phyloP scores from a whole-genome alignment of 2,797 vertebrate genomes.

The Chaunax sp. region DNA sequence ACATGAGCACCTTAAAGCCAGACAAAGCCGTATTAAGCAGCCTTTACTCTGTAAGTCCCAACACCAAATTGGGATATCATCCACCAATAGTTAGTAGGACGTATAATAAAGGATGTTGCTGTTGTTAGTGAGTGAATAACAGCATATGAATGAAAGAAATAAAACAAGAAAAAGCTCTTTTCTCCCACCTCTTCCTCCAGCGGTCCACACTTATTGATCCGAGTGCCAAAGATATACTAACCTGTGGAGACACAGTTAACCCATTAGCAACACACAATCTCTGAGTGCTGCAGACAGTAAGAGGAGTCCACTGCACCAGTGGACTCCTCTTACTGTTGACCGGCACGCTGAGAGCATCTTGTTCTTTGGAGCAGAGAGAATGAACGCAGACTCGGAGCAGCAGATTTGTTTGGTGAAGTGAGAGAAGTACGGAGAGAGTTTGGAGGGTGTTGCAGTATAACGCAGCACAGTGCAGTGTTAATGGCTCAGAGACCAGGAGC shows the following conservation, averaged over 20 bases:
- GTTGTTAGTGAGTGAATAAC: slow-evolving; percentile 25
- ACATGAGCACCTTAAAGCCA: slow-evolving; percentile 71
- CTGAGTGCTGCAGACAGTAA: slow-evolving; percentile 18
- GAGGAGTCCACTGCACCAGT: slow-evolving; percentile 39
- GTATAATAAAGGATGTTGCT: slow-evolving; percentile 12
- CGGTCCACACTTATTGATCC: slow-evolving; percentile 56
- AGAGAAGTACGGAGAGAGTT: slow-evolving; percentile 20
- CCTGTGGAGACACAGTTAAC: slow-evolving; percentile 51
- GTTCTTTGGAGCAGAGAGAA: slow-evolving; percentile 36
- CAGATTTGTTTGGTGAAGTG: slow-evolving; percentile 43
- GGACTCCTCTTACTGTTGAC: slow-evolving; percentile 7
- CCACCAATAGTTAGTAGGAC: slow-evolving; percentile 26
- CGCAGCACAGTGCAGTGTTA: slow-evolving; percentile 44
- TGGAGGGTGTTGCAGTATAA: slow-evolving; percentile 46
- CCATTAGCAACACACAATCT: slow-evolving; percentile 33
- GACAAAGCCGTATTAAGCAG: slow-evolving; percentile 60
- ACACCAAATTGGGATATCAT: slow-evolving; percentile 50
- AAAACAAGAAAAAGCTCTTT: slow-evolving; percentile 8
- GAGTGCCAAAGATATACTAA: slow-evolving; percentile 55
- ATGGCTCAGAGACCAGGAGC: slow-evolving; percentile 51
- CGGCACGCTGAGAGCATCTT: slow-evolving; percentile 11
- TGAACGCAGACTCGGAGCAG: slow-evolving; percentile 22
- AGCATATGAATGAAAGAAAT: slow-evolving; percentile 25
- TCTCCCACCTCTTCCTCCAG: slow-evolving; percentile 20
- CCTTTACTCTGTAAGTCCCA: slow-evolving; percentile 67